Evolutionary conservation across 2,797 vertebrate genomes (phyloP).

Genomic region (Tiaroga cobitis): DNA sequence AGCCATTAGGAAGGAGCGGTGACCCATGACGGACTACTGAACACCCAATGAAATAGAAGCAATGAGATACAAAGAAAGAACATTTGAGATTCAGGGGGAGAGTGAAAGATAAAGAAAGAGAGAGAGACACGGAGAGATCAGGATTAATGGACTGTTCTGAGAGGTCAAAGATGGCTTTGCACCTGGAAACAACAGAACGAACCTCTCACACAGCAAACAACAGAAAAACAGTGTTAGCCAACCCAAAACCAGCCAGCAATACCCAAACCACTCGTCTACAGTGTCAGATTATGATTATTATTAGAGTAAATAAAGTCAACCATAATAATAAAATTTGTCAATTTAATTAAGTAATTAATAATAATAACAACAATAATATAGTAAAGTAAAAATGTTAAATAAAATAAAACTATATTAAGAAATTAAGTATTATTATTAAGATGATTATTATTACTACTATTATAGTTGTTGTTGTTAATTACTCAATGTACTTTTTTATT

Average conservation of each 20-base stretch:
- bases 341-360: not conserved
- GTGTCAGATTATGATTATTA: not conserved
- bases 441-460: too few relatives aligned
- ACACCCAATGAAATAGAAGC: not conserved
- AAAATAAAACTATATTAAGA: not conserved
- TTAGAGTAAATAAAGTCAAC: not conserved
- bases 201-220: not conserved
- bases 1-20: constrained; percentile 2
- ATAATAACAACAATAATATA: not conserved
- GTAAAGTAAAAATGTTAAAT: not conserved
- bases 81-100: not conserved
- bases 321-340: not conserved
- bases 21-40: constrained; percentile 16
- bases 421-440: not conserved
- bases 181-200: constrained; percentile 12
- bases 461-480: too few relatives aligned
- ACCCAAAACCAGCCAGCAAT: not conserved
- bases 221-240: not conserved
- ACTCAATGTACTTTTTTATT: too few relatives aligned
- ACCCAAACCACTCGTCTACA: not conserved
- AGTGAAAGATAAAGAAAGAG: not conserved
- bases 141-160: constrained; percentile 41
- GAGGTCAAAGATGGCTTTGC: constrained; percentile 23
- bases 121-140: constrained; percentile 6
- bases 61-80: constrained; percentile 33